Evolutionary conservation across 2,113 vertebrate species (phyloP).

Genomic region (Morone saxatilis): DNA sequence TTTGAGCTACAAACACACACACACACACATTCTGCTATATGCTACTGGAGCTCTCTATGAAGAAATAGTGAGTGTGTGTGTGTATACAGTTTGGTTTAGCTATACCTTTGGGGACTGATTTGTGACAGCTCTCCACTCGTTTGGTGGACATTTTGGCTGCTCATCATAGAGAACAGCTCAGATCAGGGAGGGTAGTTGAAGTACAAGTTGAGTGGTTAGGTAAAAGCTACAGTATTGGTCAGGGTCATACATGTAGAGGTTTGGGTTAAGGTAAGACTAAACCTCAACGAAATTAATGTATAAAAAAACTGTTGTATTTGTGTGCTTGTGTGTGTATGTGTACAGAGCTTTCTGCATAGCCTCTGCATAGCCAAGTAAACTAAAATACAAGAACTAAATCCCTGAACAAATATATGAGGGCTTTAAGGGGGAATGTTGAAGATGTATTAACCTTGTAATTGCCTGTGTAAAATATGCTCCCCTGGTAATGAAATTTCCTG

Average conservation of each 20-base stretch:
- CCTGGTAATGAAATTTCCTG: slow-evolving; percentile 79
- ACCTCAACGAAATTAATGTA: slow-evolving; percentile 27
- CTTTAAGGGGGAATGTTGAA: slow-evolving; percentile 75
- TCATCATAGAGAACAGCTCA: slow-evolving; percentile 6
- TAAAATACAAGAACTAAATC: slow-evolving; percentile 74
- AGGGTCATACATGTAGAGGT: slow-evolving; percentile 2
- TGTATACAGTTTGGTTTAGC: slow-evolving; percentile 13
- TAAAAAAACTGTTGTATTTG: slow-evolving; percentile 19
- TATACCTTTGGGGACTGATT: slow-evolving; percentile 39
- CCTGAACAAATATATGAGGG: slow-evolving; percentile 73
- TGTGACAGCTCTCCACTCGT: slow-evolving; percentile 7
- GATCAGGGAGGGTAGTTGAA: neutral
- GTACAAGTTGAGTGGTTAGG: neutral
- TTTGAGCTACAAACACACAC: slow-evolving; percentile 24
- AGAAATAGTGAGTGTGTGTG: neutral
- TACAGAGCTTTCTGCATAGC: slow-evolving; percentile 45
- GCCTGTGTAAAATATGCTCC: slow-evolving; percentile 80
- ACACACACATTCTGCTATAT: slow-evolving; percentile 45
- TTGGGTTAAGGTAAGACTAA: slow-evolving; percentile 17
- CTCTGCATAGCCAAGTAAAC: slow-evolving; percentile 73
- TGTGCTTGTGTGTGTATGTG: slow-evolving; percentile 6
- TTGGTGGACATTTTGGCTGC: slow-evolving; percentile 7
- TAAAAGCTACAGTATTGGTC: neutral
- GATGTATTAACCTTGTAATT: slow-evolving; percentile 82
- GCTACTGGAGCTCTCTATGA: slow-evolving; percentile 35